Conservation (phyloP, 2,888 invertebrate species). For the Arge pagana region DNA sequence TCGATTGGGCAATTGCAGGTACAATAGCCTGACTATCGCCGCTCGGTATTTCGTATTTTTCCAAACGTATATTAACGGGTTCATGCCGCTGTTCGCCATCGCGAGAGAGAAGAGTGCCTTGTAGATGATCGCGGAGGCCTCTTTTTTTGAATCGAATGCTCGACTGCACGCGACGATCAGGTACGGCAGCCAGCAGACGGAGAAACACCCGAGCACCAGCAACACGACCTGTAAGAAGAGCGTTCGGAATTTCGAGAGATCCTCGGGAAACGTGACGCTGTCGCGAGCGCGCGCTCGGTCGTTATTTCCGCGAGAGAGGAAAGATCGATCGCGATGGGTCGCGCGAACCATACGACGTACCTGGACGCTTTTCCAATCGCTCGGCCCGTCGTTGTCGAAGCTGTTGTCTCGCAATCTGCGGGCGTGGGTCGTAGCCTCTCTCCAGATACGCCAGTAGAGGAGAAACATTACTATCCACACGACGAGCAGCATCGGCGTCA, state of each 20-base stretch:
- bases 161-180: slow-evolving; percentile 71
- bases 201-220: slow-evolving; percentile 77
- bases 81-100: slow-evolving; percentile 79
- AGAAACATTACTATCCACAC: slow-evolving; percentile 78
- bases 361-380: slow-evolving; percentile 78
- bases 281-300: background rate
- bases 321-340: background rate
- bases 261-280: background rate
- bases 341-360: slow-evolving; percentile 56
- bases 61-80: slow-evolving; percentile 85
- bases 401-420: slow-evolving; percentile 68
- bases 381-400: slow-evolving; percentile 59
- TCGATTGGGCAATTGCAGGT: slow-evolving; percentile 68
- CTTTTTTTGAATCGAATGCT: slow-evolving; percentile 62
- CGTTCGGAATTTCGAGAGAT: background rate
- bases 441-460: slow-evolving; percentile 78
- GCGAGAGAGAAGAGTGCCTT: slow-evolving; percentile 73
- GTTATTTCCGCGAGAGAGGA: background rate
- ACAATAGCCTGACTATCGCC: slow-evolving; percentile 71
- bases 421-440: slow-evolving; percentile 75
- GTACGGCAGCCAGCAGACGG: slow-evolving; percentile 82
- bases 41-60: slow-evolving; percentile 78
- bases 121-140: slow-evolving; percentile 63
- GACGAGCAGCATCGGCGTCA: slow-evolving; percentile 74
- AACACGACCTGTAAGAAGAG: slow-evolving; percentile 68